Evolutionary conservation across 1,140 invertebrate species (phyloP).

Genomic region (Drosophila seguyi): DNA sequence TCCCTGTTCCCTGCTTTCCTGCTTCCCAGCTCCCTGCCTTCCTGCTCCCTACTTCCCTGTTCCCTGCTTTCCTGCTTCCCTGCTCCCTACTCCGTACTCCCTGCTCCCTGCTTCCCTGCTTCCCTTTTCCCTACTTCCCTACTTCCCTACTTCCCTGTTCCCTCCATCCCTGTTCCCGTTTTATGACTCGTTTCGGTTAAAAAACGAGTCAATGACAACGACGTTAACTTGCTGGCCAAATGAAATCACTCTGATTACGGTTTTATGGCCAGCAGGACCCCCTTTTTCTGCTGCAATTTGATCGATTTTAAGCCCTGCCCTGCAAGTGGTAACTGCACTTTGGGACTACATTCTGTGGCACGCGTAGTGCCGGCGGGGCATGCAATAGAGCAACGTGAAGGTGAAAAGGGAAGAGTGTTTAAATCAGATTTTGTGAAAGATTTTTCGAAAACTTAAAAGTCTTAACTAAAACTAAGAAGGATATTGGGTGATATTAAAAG

Average conservation of each 20-base stretch:
- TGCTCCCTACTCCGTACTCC: too few relatives aligned
- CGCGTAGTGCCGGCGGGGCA: not conserved
- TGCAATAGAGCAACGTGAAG: not conserved
- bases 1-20: too few relatives aligned
- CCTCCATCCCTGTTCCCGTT: not conserved
- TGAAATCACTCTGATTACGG: conserved; percentile 66
- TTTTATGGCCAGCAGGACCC: conserved; percentile 50
- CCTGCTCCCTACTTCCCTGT: too few relatives aligned
- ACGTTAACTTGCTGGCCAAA: conserved; percentile 50
- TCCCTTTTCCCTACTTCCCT: too few relatives aligned
- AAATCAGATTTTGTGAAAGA: not conserved
- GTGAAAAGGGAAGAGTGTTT: not conserved
- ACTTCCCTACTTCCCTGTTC: too few relatives aligned
- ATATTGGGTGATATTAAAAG: too few relatives aligned
- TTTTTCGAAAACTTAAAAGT: not conserved
- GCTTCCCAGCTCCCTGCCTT: too few relatives aligned
- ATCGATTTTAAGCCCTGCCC: conserved; percentile 36
- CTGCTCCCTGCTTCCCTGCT: too few relatives aligned
- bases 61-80: too few relatives aligned
- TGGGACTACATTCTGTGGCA: conserved; percentile 5
- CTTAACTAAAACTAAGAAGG: not conserved
- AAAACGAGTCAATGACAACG: conserved; percentile 18
- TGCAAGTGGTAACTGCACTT: conserved; percentile 22
- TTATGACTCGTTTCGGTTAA: conserved; percentile 27
- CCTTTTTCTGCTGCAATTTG: conserved; percentile 32